phyloP scores from a whole-genome alignment of 1,140 invertebrate species.

The Sinonovacula constricta region DNA sequence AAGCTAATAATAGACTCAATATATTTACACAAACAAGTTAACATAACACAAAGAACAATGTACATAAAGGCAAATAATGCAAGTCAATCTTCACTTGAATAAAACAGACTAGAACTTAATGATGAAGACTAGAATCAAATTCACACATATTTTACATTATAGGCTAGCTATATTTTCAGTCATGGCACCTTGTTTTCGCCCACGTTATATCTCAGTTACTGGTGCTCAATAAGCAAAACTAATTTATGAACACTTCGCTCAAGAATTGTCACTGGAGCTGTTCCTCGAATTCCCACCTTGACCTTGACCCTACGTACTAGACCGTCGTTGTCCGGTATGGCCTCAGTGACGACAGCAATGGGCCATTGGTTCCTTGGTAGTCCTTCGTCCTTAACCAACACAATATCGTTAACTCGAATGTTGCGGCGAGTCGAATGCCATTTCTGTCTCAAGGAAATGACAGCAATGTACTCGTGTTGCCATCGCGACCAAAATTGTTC shows the following conservation, averaged over 20 bases:
- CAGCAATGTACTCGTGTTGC: conserved; percentile 43
- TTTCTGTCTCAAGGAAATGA: conserved; percentile 37
- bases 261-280: background rate
- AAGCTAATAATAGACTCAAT: too few relatives aligned
- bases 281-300: background rate
- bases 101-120: too few relatives aligned
- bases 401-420: conserved; percentile 44
- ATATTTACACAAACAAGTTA: too few relatives aligned
- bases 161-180: too few relatives aligned
- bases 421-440: conserved; percentile 32
- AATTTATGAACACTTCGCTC: conserved; percentile 10
- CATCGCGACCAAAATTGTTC: conserved; percentile 55
- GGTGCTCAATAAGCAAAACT: conserved; percentile 8
- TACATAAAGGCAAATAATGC: too few relatives aligned
- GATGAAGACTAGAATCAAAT: too few relatives aligned
- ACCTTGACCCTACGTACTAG: conserved; percentile 39
- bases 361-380: conserved; percentile 42
- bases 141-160: too few relatives aligned
- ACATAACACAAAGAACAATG: too few relatives aligned
- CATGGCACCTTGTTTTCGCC: too few relatives aligned
- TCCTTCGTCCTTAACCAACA: conserved; percentile 49
- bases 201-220: too few relatives aligned
- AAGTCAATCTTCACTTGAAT: too few relatives aligned
- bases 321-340: conserved; percentile 5
- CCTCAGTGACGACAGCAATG: conserved; percentile 24